phyloP scores from a whole-genome alignment of 2,113 vertebrate species.

The Myxocyprinus asiaticus region DNA sequence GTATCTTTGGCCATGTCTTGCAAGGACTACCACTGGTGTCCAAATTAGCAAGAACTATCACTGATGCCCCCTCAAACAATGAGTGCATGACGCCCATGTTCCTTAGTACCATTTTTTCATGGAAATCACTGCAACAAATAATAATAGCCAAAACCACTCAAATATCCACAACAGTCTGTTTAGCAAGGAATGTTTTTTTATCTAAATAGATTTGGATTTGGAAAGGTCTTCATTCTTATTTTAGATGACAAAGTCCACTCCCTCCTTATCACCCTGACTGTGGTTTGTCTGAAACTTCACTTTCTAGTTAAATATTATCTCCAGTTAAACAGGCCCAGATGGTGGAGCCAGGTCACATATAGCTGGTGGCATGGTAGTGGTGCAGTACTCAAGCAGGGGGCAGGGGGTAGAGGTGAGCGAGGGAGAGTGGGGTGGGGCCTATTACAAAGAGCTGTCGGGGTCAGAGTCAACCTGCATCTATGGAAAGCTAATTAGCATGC shows the following conservation, averaged over 20 bases:
- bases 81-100: no score
- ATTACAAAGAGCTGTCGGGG: slow-evolving; percentile 48
- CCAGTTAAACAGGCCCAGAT: slow-evolving; percentile 23
- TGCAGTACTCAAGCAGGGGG: not conserved
- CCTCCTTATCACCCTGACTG: not conserved
- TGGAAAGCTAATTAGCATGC: slow-evolving; percentile 56
- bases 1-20: no score
- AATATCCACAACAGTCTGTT: not conserved
- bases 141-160: no score
- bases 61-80: no score
- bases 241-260: not conserved
- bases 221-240: not conserved
- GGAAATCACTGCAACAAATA: no score
- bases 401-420: not conserved
- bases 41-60: no score
- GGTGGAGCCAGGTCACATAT: not conserved
- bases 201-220: not conserved
- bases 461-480: slow-evolving; percentile 50
- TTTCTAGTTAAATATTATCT: slow-evolving; percentile 20
- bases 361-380: not conserved
- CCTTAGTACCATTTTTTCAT: no score
- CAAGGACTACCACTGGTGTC: no score
- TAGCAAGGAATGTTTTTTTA: not conserved
- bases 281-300: slow-evolving; percentile 4
- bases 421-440: slow-evolving; percentile 5